Base-by-base conservation (phyloP, 2,113 vertebrate species). In the Pelecanoides urinatrix region DNA sequence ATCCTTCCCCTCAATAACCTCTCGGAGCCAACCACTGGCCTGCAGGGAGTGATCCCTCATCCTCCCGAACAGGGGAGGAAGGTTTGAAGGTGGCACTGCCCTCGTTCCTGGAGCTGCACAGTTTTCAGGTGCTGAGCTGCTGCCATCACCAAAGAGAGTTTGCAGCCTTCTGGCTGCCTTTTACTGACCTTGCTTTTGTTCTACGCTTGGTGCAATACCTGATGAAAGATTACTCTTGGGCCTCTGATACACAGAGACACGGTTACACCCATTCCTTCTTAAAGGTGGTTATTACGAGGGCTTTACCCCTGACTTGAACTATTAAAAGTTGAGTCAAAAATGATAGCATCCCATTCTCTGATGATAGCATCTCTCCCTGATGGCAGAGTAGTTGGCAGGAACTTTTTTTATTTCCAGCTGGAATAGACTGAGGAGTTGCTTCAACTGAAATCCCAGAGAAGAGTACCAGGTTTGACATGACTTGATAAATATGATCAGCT, bases 11-110 rank as follows among this genome's bases (percentile, higher is more conserved):
- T 44, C 21, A 4, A 1, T 8, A 20, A 34, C 23, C 34, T 38
- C 74, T 18, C 6, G 17, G 26, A 16, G 15, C 36, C 3, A 3
- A 26, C 9, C 19, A 4, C 49, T 1, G 12, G 19, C 42, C 3
- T 0, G 0, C n/a, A 21, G 42, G 72, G 7, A 56, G 40, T 3
- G 26, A 66, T 61, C 50, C 55, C 29, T 65, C 44, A 3, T 30
- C 38, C n/a, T 56, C 19, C 65, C 11, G 16, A 18, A 4, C 1
- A 0, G 45, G 20, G 47, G 11, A 71, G 36, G 5, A 6, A 2
- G 36, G 8, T 34, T 40, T 34, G 70, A 15, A 40, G 47, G 2
- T 30, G 68, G 32, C 77, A 10, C 49, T 68, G 73, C 34, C 40
- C 40, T 13, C 3, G 6, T 30, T 70, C 23, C 88, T 55, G 36